Evolutionary conservation across 2,797 vertebrate genomes (phyloP), one percentile per base, ranked within the genome.

Genomic region (Streptopelia turtur): DNA sequence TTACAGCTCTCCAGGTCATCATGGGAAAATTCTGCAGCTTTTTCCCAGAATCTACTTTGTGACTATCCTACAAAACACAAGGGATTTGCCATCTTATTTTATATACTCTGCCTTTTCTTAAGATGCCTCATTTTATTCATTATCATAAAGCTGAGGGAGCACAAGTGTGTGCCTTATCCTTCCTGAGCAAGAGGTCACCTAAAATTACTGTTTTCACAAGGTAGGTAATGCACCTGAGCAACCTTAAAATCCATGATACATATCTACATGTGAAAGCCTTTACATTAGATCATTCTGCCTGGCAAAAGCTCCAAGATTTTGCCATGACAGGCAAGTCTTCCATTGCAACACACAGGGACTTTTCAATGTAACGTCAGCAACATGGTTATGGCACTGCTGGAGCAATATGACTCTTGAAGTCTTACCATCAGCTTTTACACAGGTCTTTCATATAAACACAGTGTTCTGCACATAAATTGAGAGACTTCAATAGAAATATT

Each of bases 81-180:
- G 9, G 91, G 15, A 65, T 47, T 61, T 60, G 3, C 17, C 12
- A 27, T 18, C 39, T 11, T 11, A 31, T 71, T 57, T 86, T 55
- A 37, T 6, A 22, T 8, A 11, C 2, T 10, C 25, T 76, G 30
- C 24, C 30, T 64, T 49, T 78, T 77, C 56, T 31, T 5, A 16
- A 57, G n/a, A 13, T 18, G 6, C 14, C 8, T 84, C 59, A 69
- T 77, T 69, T 65, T 43, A 49, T 63, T 76, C 22, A 4, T 21
- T 33, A 5, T 41, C 30, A 60, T 52, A 21, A 15, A 84, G 43
- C 31, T 55, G 11, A 82, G 23, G 20, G 22, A 87, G 8, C 55
- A 63, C 1, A 1, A 72, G 17, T 1, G 0, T 5, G 4, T 13
- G 28, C 10, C 33, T 71, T 31, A 87, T 5, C 18, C n/a, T 20